phyloP scores from a whole-genome alignment of 2,888 invertebrate genomes.

The Danaus chrysippus region DNA sequence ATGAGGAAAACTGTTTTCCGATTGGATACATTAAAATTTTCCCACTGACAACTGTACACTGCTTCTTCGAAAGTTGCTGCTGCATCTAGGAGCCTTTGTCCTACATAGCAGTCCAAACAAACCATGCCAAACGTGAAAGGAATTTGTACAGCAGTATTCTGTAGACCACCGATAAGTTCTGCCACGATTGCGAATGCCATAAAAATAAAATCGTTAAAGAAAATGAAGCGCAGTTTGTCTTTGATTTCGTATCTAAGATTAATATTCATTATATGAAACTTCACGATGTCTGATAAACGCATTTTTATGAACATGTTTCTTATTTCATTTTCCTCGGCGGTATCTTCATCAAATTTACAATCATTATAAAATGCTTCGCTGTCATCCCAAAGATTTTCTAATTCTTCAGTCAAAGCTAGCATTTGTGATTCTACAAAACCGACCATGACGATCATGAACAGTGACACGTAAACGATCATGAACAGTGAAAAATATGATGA shows the following conservation, averaged over 20 bases:
- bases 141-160: conserved; percentile 46
- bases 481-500: conserved; percentile 41
- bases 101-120: conserved; percentile 49
- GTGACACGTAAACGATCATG: conserved; percentile 42
- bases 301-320: conserved; percentile 33
- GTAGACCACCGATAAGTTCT: conserved; percentile 48
- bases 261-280: conserved; percentile 39
- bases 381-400: conserved; percentile 43
- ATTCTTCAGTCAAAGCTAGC: conserved; percentile 46
- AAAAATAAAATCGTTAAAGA: conserved; percentile 44
- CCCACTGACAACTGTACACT: conserved; percentile 43
- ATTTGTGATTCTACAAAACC: conserved; percentile 56
- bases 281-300: conserved; percentile 37
- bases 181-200: conserved; percentile 43
- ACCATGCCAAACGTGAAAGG: conserved; percentile 46
- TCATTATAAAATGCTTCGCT: conserved; percentile 18
- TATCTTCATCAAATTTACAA: conserved; percentile 2
- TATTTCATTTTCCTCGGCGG: conserved; percentile 2
- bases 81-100: conserved; percentile 52
- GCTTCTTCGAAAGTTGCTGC: conserved; percentile 44
- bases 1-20: conserved; percentile 36
- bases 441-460: conserved; percentile 43
- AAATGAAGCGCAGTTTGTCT: conserved; percentile 39
- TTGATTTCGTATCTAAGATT: conserved; percentile 38
- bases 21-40: conserved; percentile 20